phyloP scores from a whole-genome alignment of 2,888 invertebrate species.

The Tetranychus piercei region DNA sequence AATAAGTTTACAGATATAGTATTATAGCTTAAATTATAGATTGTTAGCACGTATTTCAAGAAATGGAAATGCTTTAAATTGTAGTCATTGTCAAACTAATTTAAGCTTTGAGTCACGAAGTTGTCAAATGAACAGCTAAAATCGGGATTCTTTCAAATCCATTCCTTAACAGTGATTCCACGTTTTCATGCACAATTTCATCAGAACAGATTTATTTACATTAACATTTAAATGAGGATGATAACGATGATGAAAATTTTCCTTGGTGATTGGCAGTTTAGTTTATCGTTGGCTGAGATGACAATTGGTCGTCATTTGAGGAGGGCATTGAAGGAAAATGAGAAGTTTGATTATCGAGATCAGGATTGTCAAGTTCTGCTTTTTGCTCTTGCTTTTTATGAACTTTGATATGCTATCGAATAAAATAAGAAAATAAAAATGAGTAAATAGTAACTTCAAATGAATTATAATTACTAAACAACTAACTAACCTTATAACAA shows the following conservation, averaged over 20 bases:
- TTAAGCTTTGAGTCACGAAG: too few relatives aligned
- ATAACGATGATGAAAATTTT: background rate
- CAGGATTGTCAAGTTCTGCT: background rate
- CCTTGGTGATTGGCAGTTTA: background rate
- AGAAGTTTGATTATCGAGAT: background rate
- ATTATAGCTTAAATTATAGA: too few relatives aligned
- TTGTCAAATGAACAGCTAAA: too few relatives aligned
- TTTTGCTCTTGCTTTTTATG: constrained; percentile 10
- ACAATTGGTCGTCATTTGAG: background rate
- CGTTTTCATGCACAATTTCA: too few relatives aligned
- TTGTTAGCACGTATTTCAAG: too few relatives aligned
- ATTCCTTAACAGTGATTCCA: too few relatives aligned
- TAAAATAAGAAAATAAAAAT: background rate
- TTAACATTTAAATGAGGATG: too few relatives aligned
- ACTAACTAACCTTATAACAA: constrained; percentile 28
- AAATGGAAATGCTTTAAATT: too few relatives aligned
- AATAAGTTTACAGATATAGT: too few relatives aligned
- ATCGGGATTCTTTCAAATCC: too few relatives aligned
- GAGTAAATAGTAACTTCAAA: background rate
- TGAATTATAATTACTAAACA: background rate
- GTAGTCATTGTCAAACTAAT: too few relatives aligned
- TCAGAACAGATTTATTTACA: too few relatives aligned
- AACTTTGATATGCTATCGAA: constrained; percentile 9
- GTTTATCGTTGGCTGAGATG: background rate
- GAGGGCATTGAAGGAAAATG: background rate